Percentiles rank a stretch among this genome's conserved stretches.
Conservation (phyloP, 2,113 vertebrate genomes). For the Athene noctua region DNA sequence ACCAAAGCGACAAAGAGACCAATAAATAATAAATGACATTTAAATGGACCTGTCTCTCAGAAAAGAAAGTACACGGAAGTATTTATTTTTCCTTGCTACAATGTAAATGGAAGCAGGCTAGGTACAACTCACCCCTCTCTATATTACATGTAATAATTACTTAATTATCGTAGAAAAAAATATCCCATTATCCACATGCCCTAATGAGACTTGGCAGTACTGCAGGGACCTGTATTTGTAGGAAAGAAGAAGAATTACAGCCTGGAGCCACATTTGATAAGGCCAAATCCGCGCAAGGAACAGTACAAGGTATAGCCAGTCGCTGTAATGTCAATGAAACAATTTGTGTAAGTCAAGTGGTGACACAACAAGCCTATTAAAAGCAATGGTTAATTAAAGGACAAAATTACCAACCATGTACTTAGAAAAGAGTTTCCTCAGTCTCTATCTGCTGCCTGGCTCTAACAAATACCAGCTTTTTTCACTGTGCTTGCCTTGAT, state of each 20-base stretch:
- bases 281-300: background rate
- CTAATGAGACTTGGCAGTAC: conserved; percentile 19
- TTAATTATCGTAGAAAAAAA: conserved; percentile 24
- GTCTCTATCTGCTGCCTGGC: background rate
- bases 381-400: background rate
- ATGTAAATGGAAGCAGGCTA: background rate
- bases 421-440: background rate
- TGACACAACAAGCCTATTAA: background rate
- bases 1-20: background rate
- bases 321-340: background rate
- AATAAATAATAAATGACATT: background rate
- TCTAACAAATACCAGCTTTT: background rate
- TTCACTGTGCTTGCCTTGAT: background rate
- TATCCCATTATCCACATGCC: background rate
- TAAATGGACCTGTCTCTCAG: background rate
- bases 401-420: accelerated
- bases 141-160: background rate
- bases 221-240: background rate
- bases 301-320: accelerated
- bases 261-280: background rate
- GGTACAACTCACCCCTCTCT: background rate
- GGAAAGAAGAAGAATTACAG: background rate
- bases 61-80: background rate
- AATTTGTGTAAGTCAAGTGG: background rate
- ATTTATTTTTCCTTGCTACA: background rate